These are phyloP conservation scores for Gorsachius magnificus DNA, from an alignment of 2,797 vertebrate genomes.

Conservation along the genomic window DNA sequence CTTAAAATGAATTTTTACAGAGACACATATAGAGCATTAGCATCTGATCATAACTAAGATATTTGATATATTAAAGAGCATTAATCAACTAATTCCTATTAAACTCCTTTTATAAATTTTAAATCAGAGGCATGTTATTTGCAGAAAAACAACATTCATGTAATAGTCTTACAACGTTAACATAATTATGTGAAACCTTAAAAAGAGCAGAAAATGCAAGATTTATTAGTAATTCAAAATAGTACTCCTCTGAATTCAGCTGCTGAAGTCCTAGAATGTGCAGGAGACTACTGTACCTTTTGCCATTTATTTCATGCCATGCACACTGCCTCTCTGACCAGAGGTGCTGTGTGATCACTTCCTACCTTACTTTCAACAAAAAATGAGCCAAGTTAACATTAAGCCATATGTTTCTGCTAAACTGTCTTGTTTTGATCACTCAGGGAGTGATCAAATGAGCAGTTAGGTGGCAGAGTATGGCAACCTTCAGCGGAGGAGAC, in stretches of 20 bases:
- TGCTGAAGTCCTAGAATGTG: not conserved
- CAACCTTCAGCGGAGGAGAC: not conserved
- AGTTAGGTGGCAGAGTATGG: not conserved
- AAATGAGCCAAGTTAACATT: not conserved
- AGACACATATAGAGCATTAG: not conserved
- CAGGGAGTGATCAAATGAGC: not conserved
- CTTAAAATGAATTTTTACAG: not conserved
- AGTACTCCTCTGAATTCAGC: not conserved
- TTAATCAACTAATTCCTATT: not conserved
- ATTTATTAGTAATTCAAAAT: not conserved
- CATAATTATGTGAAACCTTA: not conserved
- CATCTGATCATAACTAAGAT: not conserved
- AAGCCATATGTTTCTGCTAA: not conserved
- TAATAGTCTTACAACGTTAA: not conserved
- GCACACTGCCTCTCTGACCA: not conserved
- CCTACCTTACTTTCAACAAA: not conserved
- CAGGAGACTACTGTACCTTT: not conserved
- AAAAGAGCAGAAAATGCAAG: not conserved
- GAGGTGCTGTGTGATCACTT: not conserved
- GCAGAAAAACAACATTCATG: not conserved
- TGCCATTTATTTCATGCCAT: not conserved
- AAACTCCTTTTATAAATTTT: not conserved
- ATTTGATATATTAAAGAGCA: not conserved
- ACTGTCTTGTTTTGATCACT: not conserved
- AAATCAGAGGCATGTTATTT: not conserved